A percentile compares a stretch with the other conserved stretches of the same genome.
Evolutionary conservation across 2,888 invertebrate species (phyloP).

Genomic region (Hypsopygia costalis): DNA sequence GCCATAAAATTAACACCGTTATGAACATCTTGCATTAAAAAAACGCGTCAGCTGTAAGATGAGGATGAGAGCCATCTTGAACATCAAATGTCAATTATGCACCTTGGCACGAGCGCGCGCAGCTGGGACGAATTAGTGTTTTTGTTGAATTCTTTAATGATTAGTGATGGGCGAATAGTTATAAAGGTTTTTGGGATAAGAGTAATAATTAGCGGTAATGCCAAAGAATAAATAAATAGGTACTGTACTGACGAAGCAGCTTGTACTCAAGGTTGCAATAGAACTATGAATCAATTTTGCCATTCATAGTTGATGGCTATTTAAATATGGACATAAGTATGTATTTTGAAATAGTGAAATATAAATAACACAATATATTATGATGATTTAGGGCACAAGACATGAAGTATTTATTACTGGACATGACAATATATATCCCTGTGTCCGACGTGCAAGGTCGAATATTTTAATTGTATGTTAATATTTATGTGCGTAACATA

Average conservation of each 20-base stretch:
- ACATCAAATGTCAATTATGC: background rate
- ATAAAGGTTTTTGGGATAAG: background rate
- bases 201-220: background rate
- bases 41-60: background rate
- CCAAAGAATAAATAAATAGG: too few species aligned
- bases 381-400: background rate
- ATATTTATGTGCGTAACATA: slow-evolving; percentile 8
- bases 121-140: background rate
- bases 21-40: background rate
- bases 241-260: too few species aligned
- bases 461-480: slow-evolving; percentile 16
- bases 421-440: too few species aligned
- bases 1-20: background rate
- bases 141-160: background rate
- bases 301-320: too few species aligned
- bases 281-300: too few species aligned
- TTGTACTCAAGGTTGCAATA: too few species aligned
- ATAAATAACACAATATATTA: background rate
- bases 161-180: background rate
- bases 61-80: too few species aligned
- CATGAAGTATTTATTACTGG: background rate
- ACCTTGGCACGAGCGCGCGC: background rate
- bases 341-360: background rate
- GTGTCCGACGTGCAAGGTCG: slow-evolving; percentile 11
- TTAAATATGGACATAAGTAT: too few species aligned